phyloP scores from a whole-genome alignment of 2,797 vertebrate genomes.

The Choloepus didactylus region DNA sequence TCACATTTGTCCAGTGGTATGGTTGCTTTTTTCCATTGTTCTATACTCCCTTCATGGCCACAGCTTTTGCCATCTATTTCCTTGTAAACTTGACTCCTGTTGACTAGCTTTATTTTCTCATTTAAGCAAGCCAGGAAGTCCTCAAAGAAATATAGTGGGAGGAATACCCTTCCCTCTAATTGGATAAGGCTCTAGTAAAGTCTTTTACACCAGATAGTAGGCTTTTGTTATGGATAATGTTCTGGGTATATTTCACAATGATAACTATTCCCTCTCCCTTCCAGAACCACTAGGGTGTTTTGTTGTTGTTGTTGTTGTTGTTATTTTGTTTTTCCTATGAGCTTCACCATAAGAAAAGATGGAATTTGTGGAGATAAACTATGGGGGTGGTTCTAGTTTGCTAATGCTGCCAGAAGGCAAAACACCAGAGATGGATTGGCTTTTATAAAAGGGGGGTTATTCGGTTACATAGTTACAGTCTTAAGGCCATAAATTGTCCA shows the following conservation, averaged over 20 bases:
- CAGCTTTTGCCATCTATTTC: background rate
- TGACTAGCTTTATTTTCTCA: background rate
- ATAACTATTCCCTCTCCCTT: accelerated
- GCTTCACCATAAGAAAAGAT: background rate
- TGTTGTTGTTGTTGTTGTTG: background rate
- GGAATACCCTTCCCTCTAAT: background rate
- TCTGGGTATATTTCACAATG: background rate
- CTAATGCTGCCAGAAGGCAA: too few species aligned
- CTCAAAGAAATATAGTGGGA: background rate
- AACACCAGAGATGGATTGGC: too few species aligned
- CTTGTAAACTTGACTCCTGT: background rate
- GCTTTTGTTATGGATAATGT: background rate
- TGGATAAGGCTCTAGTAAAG: background rate
- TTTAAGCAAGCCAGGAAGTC: background rate
- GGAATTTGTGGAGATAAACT: background rate
- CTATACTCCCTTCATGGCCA: background rate
- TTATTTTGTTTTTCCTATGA: too few species aligned
- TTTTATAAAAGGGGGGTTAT: too few species aligned
- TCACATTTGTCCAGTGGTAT: background rate
- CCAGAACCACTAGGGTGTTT: background rate
- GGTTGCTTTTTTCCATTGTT: background rate
- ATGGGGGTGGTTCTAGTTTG: too few species aligned
- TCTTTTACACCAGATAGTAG: background rate
- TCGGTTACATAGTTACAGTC: too few species aligned
- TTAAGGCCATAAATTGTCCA: too few species aligned